A percentile compares a stretch with the other conserved stretches of the same genome.
phyloP scores from a whole-genome alignment of 2,797 vertebrate species.

The Sylvia borin region DNA sequence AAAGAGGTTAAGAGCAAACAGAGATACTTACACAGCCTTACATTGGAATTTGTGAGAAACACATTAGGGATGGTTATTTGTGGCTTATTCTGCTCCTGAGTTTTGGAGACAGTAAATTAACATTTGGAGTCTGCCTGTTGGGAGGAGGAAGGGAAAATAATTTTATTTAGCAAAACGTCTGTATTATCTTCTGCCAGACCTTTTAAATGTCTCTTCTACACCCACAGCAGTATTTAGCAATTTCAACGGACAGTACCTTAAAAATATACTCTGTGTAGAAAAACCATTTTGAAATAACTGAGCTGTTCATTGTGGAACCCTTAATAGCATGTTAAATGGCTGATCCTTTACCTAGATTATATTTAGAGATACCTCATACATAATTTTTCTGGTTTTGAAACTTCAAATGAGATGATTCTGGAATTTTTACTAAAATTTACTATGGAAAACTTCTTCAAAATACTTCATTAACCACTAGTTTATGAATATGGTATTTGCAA shows the following conservation, averaged over 20 bases:
- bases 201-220: background rate
- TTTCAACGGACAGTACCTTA: background rate
- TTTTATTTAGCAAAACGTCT: background rate
- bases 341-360: background rate
- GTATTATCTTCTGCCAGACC: background rate
- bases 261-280: background rate
- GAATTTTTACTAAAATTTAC: background rate
- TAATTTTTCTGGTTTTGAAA: background rate
- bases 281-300: background rate
- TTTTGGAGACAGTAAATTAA: background rate
- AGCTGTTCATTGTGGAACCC: background rate
- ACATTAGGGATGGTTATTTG: background rate
- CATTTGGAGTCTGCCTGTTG: background rate
- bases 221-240: background rate
- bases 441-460: background rate
- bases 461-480: background rate
- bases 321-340: background rate
- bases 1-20: background rate
- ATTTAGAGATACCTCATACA: background rate
- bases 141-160: background rate
- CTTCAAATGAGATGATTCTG: background rate
- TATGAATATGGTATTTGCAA: background rate
- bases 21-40: background rate
- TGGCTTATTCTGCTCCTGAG: background rate
- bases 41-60: background rate